A percentile compares a stretch with the other conserved stretches of the same genome.
Evolutionary conservation across 2,888 invertebrate species (phyloP).

Genomic region (Nymphalis urticae): DNA sequence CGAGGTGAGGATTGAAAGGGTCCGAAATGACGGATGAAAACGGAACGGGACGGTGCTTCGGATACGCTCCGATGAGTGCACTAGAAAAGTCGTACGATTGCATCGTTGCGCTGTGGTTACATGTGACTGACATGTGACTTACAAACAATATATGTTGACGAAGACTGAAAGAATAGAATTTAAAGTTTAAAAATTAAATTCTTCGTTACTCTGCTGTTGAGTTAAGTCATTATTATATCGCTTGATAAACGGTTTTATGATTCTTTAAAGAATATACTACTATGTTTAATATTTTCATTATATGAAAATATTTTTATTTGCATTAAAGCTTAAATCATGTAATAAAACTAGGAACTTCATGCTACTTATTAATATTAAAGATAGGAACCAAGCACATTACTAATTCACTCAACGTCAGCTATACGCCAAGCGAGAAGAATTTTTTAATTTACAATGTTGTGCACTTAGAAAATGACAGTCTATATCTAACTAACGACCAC

Average conservation of each 20-base stretch:
- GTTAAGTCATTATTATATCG: too few species aligned
- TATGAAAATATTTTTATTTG: too few species aligned
- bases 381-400: conserved; percentile 43
- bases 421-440: conserved; percentile 52
- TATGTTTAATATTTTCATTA: too few species aligned
- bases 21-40: conserved; percentile 66
- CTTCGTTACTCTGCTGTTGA: not conserved
- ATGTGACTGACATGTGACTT: conserved; percentile 29
- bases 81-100: conserved; percentile 30
- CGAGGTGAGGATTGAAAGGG: conserved; percentile 75
- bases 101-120: conserved; percentile 23
- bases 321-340: too few species aligned
- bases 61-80: conserved; percentile 27
- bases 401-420: conserved; percentile 52
- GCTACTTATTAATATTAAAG: conserved; percentile 23
- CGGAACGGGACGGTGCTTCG: conserved; percentile 34
- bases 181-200: not conserved
- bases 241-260: too few species aligned
- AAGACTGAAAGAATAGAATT: conserved; percentile 1
- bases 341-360: too few species aligned
- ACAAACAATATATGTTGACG: not conserved
- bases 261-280: too few species aligned
- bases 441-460: conserved; percentile 57
- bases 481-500: not conserved
- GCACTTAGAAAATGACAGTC: conserved; percentile 33